phyloP scores from a whole-genome alignment of 2,888 invertebrate genomes.

The Apodemia zela region DNA sequence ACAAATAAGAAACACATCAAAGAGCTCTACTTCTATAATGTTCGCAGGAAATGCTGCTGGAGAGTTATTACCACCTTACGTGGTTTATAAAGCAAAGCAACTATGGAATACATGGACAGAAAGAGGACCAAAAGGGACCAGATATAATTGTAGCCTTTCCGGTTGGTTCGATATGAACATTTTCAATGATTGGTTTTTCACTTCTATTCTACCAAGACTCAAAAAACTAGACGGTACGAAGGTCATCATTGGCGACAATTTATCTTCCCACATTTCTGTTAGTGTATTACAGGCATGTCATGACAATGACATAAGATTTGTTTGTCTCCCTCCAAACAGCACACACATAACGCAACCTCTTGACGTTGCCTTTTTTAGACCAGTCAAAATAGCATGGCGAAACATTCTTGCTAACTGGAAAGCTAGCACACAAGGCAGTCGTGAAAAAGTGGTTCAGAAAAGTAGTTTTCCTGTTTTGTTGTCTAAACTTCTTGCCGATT shows the following conservation, averaged over 20 bases:
- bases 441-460: conserved; percentile 30
- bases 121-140: conserved; percentile 35
- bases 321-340: conserved; percentile 43
- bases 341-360: conserved; percentile 39
- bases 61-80: conserved; percentile 40
- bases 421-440: conserved; percentile 27
- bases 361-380: conserved; percentile 39
- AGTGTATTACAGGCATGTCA: conserved; percentile 38
- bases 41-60: conserved; percentile 41
- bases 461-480: conserved; percentile 33
- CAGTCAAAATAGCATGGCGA: conserved; percentile 35
- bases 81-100: conserved; percentile 48
- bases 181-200: conserved; percentile 27
- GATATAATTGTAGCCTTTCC: conserved; percentile 41
- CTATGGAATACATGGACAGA: conserved; percentile 42
- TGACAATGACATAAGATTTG: conserved; percentile 43
- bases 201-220: too few species aligned
- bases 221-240: conserved; percentile 18
- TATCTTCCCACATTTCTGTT: conserved; percentile 32
- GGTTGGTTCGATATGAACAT: conserved; percentile 29
- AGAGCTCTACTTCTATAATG: conserved; percentile 45
- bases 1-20: conserved; percentile 40
- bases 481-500: conserved; percentile 17
- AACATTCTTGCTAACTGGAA: conserved; percentile 26
- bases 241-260: conserved; percentile 37